These are phyloP conservation scores for Elephas maximus DNA, from an alignment of 2,113 vertebrate species.

Conservation along the genomic window DNA sequence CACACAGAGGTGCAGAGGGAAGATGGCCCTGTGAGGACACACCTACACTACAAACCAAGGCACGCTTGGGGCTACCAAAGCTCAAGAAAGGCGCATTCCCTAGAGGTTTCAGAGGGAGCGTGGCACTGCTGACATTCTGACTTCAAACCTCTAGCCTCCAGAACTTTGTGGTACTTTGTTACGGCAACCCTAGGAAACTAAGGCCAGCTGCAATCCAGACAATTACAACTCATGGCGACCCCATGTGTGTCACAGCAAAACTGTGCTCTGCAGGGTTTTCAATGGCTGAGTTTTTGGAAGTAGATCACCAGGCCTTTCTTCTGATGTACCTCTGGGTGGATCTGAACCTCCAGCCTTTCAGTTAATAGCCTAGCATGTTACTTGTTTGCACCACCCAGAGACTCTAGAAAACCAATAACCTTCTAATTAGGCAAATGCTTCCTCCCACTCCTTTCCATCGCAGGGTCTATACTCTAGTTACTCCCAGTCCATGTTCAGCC, in stretches of 20 bases:
- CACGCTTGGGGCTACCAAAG: not conserved
- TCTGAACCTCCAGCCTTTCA: not conserved
- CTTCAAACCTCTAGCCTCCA: not conserved
- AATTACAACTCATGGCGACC: not conserved
- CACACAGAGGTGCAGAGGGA: not conserved
- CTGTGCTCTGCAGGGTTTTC: not conserved
- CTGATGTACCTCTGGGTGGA: not conserved
- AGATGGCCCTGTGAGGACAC: not conserved
- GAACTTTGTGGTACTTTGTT: not conserved
- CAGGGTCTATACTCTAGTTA: not conserved
- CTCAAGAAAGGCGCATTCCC: not conserved
- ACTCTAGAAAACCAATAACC: not conserved
- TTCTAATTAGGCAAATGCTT: not conserved
- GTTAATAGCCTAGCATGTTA: not conserved
- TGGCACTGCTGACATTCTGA: not conserved
- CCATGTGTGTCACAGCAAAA: no score
- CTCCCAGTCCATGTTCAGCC: not conserved
- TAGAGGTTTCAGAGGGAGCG: not conserved
- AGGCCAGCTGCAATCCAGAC: not conserved
- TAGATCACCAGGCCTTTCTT: not conserved
- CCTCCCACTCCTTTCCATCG: not conserved
- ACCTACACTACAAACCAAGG: not conserved
- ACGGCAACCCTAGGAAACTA: not conserved
- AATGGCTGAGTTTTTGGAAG: not conserved
- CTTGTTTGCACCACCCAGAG: not conserved